A percentile compares a stretch with the other conserved stretches of the same genome.
phyloP scores from a whole-genome alignment of 2,888 invertebrate species.

The Teleiodes luculella region DNA sequence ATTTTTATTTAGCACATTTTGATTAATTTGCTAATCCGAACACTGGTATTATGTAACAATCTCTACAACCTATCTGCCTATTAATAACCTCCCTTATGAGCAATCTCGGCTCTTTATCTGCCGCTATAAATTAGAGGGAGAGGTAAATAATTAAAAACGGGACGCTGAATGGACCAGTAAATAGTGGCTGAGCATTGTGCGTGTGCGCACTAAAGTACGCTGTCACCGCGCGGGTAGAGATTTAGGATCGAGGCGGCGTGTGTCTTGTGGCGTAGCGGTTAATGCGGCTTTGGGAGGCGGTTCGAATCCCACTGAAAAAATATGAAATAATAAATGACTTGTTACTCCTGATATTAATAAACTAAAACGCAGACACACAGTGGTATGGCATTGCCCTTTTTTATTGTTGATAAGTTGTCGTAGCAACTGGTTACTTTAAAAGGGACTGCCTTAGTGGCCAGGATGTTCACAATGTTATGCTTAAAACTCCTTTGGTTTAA shows the following conservation, averaged over 20 bases:
- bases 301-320: too few species aligned
- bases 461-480: too few species aligned
- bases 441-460: too few species aligned
- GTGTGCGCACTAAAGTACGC: slow-evolving; percentile 26
- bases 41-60: neutral
- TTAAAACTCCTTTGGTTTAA: too few species aligned
- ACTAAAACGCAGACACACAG: too few species aligned
- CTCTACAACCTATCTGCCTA: neutral
- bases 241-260: neutral
- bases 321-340: too few species aligned
- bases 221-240: neutral
- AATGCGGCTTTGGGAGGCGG: neutral
- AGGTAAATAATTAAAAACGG: slow-evolving; percentile 56
- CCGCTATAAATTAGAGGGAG: slow-evolving; percentile 26
- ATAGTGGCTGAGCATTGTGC: slow-evolving; percentile 44
- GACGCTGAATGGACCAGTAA: slow-evolving; percentile 52
- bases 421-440: too few species aligned
- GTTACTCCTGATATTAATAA: too few species aligned
- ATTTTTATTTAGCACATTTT: neutral
- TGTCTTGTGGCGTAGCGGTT: neutral
- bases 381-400: too few species aligned
- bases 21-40: neutral
- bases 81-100: slow-evolving; percentile 32
- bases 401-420: too few species aligned
- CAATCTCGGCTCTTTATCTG: slow-evolving; percentile 47